phyloP scores from a whole-genome alignment of 2,797 vertebrate genomes.

The Chromis chromis region DNA sequence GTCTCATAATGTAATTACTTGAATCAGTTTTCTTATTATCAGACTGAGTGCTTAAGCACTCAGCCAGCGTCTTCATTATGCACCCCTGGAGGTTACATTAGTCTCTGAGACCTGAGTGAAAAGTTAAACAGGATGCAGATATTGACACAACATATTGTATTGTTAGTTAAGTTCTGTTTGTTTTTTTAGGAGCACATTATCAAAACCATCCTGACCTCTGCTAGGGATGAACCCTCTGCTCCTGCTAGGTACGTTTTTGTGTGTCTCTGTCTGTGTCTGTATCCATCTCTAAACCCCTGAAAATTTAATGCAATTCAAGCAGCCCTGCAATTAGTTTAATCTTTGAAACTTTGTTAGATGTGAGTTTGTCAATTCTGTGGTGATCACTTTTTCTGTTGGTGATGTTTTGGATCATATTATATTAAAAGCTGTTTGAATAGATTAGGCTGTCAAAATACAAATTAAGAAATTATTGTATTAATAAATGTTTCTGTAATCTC shows the following conservation, averaged over 20 bases:
- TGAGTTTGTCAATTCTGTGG: background rate
- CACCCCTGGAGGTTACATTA: background rate
- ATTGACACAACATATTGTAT: background rate
- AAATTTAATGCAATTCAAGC: background rate
- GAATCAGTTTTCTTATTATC: conserved; percentile 13
- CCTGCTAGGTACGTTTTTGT: conserved; percentile 89
- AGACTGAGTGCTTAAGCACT: background rate
- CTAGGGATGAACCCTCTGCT: conserved; percentile 95
- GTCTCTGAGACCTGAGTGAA: background rate
- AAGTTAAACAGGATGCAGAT: background rate
- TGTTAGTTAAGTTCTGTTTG: conserved; percentile 23
- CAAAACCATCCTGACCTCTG: conserved; percentile 95
- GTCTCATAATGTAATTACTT: conserved; percentile 17
- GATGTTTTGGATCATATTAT: background rate
- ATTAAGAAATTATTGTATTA: background rate
- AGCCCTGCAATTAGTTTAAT: background rate
- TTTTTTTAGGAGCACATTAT: conserved; percentile 93
- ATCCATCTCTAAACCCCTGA: background rate
- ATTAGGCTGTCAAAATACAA: background rate
- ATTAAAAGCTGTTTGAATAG: background rate
- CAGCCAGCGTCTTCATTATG: background rate
- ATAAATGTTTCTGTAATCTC: background rate
- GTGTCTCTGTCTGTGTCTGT: background rate
- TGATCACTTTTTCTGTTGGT: background rate
- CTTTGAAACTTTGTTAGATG: background rate